Evolutionary conservation across 2,113 vertebrate genomes (phyloP).

Genomic region (Murina feae): DNA sequence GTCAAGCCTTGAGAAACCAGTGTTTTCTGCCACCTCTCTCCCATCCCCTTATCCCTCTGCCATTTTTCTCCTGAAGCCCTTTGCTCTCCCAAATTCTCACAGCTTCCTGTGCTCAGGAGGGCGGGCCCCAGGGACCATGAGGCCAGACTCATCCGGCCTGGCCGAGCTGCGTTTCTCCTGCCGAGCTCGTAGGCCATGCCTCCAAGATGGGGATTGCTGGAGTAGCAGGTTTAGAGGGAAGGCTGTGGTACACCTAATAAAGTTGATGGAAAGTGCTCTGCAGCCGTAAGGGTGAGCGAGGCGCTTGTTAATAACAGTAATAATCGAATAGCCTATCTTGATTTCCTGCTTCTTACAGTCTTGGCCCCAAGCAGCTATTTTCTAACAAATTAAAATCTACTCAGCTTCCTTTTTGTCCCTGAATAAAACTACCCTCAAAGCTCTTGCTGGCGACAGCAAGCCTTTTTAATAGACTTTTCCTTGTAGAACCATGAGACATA

Average conservation of each 20-base stretch:
- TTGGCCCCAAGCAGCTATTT: conserved; percentile 67
- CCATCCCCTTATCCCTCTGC: neutral
- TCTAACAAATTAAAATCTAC: conserved; percentile 70
- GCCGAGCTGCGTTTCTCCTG: neutral
- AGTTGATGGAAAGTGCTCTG: neutral
- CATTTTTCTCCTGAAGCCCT: neutral
- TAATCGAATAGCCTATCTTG: conserved; percentile 38
- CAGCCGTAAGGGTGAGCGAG: neutral
- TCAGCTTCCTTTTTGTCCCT: conserved; percentile 51
- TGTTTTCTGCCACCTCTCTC: neutral
- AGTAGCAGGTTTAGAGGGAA: neutral
- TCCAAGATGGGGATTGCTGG: neutral
- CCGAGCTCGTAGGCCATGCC: neutral
- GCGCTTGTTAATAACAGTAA: neutral
- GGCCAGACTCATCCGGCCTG: neutral
- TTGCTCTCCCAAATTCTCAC: neutral
- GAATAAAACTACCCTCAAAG: conserved; percentile 52
- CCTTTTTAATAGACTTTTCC: conserved; percentile 66
- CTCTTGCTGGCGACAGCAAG: conserved; percentile 43
- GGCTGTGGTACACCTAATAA: neutral
- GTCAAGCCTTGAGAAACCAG: neutral
- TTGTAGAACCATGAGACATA: conserved; percentile 51
- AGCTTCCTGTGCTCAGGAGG: neutral
- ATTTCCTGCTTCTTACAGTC: conserved; percentile 39
- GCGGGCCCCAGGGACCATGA: neutral